A percentile compares a stretch with the other conserved stretches of the same genome.
Conservation (phyloP, 2,888 invertebrate genomes). For the Spicauda simplicius region DNA sequence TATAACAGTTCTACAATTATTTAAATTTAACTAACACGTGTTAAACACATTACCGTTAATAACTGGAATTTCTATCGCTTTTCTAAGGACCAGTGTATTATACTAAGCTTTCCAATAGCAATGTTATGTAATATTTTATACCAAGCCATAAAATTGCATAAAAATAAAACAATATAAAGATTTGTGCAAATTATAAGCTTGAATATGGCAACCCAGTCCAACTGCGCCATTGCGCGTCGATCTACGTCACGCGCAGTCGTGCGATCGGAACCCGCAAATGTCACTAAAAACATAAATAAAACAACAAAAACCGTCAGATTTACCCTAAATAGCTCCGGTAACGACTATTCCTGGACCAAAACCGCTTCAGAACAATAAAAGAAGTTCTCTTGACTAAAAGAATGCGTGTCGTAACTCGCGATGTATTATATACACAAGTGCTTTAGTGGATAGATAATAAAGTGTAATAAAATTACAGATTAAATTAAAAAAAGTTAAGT, state of each 20-base stretch:
- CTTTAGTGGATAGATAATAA: background rate
- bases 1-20: no score
- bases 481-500: constrained; percentile 12
- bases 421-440: background rate
- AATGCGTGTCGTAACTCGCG: constrained; percentile 23
- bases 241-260: constrained; percentile 52
- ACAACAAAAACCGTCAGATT: constrained; percentile 41
- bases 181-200: constrained; percentile 5
- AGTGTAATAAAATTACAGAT: constrained; percentile 2
- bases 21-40: no score
- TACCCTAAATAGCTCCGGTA: constrained; percentile 27
- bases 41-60: no score
- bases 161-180: background rate
- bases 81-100: background rate
- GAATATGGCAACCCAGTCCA: constrained; percentile 54
- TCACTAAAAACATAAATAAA: constrained; percentile 60
- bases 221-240: constrained; percentile 70
- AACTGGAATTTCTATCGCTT: background rate
- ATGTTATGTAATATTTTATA: background rate
- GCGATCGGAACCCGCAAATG: constrained; percentile 47
- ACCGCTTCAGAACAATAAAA: constrained; percentile 9
- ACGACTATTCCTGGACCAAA: constrained; percentile 21
- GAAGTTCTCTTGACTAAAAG: background rate
- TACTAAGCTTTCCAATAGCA: background rate
- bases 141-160: background rate